These are phyloP conservation scores for Cercocebus atys DNA, from an alignment of 2,113 vertebrate genomes.

Conservation along the genomic window DNA sequence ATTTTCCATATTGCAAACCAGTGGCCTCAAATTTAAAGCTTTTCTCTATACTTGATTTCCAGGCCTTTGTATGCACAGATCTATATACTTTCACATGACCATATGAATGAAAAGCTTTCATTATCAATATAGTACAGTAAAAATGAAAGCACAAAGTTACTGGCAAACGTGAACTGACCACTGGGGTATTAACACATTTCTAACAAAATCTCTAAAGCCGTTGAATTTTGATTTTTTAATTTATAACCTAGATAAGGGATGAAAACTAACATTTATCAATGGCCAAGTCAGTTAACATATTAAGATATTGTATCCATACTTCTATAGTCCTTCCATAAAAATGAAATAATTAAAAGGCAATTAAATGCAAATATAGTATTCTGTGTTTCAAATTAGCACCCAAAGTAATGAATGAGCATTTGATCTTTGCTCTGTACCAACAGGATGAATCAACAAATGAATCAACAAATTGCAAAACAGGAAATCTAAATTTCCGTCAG, in stretches of 20 bases:
- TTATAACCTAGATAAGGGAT: not conserved
- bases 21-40: not conserved
- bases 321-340: not conserved
- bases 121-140: not conserved
- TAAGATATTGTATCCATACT: not conserved
- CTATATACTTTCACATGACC: not conserved
- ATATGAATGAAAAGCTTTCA: not conserved
- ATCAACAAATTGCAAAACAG: not conserved
- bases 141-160: not conserved
- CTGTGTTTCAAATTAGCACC: not conserved
- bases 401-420: not conserved
- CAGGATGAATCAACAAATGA: not conserved
- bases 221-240: not conserved
- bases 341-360: not conserved
- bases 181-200: not conserved
- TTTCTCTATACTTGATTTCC: not conserved
- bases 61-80: not conserved
- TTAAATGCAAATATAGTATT: not conserved
- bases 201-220: not conserved
- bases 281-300: not conserved
- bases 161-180: not conserved
- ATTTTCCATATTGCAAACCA: not conserved
- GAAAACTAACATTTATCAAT: not conserved
- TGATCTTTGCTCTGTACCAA: not conserved
- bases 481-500: not conserved